Percentiles rank a stretch among this genome's conserved stretches.
These are phyloP conservation scores for Asbolus verrucosus DNA, from an alignment of 1,140 invertebrate species.

Conservation along the genomic window DNA sequence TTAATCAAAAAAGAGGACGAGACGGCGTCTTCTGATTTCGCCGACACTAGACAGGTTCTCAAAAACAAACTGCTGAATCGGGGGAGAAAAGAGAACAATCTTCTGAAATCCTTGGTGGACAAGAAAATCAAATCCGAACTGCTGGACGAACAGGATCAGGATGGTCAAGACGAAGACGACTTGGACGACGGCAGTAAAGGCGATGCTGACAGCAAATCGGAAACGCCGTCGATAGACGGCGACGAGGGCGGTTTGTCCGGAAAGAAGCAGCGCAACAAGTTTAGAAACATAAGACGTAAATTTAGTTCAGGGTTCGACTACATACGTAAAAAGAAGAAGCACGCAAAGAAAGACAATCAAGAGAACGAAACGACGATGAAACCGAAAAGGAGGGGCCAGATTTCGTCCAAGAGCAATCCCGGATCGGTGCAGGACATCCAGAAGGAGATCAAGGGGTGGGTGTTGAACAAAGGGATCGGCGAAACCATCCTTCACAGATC, in stretches of 20 bases:
- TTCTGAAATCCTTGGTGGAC: constrained; percentile 51
- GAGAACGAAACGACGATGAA: constrained; percentile 61
- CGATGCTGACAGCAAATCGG: constrained; percentile 52
- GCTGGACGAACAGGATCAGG: constrained; percentile 62
- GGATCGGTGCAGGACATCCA: constrained; percentile 82
- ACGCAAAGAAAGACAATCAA: constrained; percentile 67
- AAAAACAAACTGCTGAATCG: constrained; percentile 50
- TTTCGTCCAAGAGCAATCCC: constrained; percentile 68
- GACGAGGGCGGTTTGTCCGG: constrained; percentile 59
- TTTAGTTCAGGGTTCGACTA: constrained; percentile 88
- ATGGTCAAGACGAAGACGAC: no score
- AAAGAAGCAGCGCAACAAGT: constrained; percentile 68
- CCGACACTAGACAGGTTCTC: constrained; percentile 50
- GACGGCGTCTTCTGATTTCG: constrained; percentile 12
- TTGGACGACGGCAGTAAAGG: constrained; percentile 49
- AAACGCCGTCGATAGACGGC: constrained; percentile 60
- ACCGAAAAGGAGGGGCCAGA: constrained; percentile 55
- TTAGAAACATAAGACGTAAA: constrained; percentile 70
- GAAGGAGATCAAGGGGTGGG: constrained; percentile 89
- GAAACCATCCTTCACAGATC: constrained; percentile 92
- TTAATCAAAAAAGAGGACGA: constrained; percentile 53
- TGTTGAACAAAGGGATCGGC: constrained; percentile 93
- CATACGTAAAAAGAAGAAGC: constrained; percentile 87
- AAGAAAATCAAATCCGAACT: constrained; percentile 55
- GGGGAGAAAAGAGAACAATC: constrained; percentile 46